Evolutionary conservation across 2,888 invertebrate genomes (phyloP), one percentile per base, ranked within the genome.

Genomic region (Lithophane leautieri): DNA sequence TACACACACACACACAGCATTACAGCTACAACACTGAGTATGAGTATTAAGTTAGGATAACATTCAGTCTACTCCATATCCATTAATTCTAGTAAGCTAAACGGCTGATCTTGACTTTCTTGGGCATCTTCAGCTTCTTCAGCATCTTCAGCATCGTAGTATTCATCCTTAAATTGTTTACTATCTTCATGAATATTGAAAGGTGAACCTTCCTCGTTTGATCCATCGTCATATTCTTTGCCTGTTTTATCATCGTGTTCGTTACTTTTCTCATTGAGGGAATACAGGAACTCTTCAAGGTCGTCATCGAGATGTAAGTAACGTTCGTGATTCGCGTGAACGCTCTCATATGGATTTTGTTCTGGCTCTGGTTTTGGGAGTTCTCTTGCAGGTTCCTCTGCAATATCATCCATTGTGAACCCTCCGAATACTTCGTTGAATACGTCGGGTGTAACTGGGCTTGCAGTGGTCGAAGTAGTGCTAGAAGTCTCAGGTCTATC

Each of bases 31-130:
- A 79, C 83, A 87, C 85, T 90, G 88, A 90, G 86, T 89, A 89
- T 89, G 85, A 89, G 86, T 89, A 89, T 90, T 90, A 78, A 74
- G 72, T 79, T 82, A 81, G 69, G 70, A 79, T 68, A 78, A 83
- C 84, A 79, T 83, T 94, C 93, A 94, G 93, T 94, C 94, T 95
- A 96, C 91, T 95, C 94, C 94, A 95, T 95, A 88, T 94, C 93
- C 93, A 96, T 94, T 89, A 96, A 88, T 91, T 95, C 95, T 90
- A 96, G 89, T 88, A 96, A 91, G 86, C 93, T 95, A 82, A 90
- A 93, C 66, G 93, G 94, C 73, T 86, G 91, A 42, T 92, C 92
- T 82, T 89, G 86, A 78, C 89, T 92, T 72, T 92, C 92, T 58
- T 90, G 70, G 50, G 69, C 70, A 56, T 34, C 34, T 34, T 34